phyloP scores from a whole-genome alignment of 2,113 vertebrate species.

The Elephantulus edwardii region DNA sequence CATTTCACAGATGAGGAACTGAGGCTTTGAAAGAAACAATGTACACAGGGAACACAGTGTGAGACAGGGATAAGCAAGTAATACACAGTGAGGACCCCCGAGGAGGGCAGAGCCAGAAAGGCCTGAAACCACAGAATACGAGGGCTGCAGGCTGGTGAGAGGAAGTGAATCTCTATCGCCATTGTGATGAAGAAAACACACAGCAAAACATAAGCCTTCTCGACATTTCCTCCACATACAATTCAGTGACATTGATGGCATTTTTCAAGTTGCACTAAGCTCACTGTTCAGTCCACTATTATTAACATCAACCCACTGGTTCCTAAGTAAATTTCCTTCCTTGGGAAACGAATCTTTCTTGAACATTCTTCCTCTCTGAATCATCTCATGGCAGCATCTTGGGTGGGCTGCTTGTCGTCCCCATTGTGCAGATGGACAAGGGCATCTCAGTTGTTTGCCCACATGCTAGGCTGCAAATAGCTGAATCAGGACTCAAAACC shows the following conservation, averaged over 20 bases:
- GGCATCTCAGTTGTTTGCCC: not conserved
- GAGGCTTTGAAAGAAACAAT: not conserved
- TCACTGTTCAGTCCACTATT: not conserved
- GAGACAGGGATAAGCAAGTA: not conserved
- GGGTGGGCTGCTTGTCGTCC: not conserved
- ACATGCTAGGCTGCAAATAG: too few species aligned
- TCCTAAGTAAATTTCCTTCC: not conserved
- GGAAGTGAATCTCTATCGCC: not conserved
- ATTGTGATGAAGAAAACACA: not conserved
- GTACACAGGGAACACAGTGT: not conserved
- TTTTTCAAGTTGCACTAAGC: not conserved
- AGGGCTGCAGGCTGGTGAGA: accelerated
- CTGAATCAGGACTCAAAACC: not conserved
- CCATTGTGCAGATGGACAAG: not conserved
- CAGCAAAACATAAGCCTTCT: not conserved
- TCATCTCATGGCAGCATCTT: not conserved
- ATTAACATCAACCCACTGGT: not conserved
- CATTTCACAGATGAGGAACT: not conserved
- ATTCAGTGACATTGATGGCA: not conserved
- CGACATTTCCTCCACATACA: not conserved
- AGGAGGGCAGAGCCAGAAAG: not conserved
- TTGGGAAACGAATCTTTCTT: not conserved
- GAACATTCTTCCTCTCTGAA: not conserved
- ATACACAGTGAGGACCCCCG: not conserved
- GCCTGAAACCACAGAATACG: not conserved